Conservation (phyloP, 2,797 vertebrate species). For the Betta splendens region DNA sequence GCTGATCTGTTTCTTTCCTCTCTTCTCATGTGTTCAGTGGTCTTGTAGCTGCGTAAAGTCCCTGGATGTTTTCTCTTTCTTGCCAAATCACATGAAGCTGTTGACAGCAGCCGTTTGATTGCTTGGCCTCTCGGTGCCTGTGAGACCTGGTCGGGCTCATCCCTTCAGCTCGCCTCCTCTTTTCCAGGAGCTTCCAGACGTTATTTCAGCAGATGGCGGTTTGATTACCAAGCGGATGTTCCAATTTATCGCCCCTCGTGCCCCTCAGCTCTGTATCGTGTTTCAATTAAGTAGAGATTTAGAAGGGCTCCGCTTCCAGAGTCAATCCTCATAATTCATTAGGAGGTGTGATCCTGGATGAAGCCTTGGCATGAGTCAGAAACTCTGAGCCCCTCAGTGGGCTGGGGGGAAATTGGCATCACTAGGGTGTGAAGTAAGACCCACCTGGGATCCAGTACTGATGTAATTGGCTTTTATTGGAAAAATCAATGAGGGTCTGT, state of each 20-base stretch:
- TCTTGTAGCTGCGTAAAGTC: slow-evolving; percentile 5
- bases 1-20: neutral
- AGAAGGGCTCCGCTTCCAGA: slow-evolving; percentile 36
- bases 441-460: neutral
- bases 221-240: slow-evolving; percentile 67
- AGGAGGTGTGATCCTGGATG: slow-evolving; percentile 52
- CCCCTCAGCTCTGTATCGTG: slow-evolving; percentile 58
- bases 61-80: slow-evolving; percentile 3
- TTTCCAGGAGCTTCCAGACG: slow-evolving; percentile 17
- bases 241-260: slow-evolving; percentile 57
- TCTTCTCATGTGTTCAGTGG: neutral
- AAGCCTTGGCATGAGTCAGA: slow-evolving; percentile 34
- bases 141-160: slow-evolving; percentile 1
- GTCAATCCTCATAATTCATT: slow-evolving; percentile 68
- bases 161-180: slow-evolving; percentile 4
- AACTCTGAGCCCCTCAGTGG: slow-evolving; percentile 10
- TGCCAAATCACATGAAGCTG: neutral
- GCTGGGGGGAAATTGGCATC: neutral
- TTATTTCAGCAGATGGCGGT: slow-evolving; percentile 71
- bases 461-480: neutral
- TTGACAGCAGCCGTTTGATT: neutral
- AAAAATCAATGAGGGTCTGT: neutral
- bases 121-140: neutral
- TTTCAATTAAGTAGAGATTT: slow-evolving; percentile 77
- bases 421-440: slow-evolving; percentile 8